Conservation (phyloP, 1,140 invertebrate species). For the Calliopsis andreniformis region DNA sequence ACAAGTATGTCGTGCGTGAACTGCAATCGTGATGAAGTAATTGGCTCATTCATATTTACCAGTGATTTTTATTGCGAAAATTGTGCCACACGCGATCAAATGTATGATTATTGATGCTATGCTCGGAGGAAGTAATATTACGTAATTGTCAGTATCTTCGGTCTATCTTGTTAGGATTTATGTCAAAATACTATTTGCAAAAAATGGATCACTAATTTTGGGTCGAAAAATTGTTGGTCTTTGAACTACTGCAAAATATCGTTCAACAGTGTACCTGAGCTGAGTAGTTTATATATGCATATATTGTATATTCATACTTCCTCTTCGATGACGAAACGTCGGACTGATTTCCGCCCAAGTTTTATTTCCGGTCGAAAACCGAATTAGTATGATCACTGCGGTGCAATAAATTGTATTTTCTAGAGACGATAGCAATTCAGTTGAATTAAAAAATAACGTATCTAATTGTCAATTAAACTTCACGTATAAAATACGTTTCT, state of each 20-base stretch:
- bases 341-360: slow-evolving; percentile 39
- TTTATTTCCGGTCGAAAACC: slow-evolving; percentile 49
- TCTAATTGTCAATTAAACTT: neutral
- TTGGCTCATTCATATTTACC: slow-evolving; percentile 60
- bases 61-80: slow-evolving; percentile 54
- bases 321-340: slow-evolving; percentile 38
- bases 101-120: neutral
- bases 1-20: slow-evolving; percentile 66
- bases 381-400: slow-evolving; percentile 24
- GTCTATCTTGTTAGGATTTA: too few relatives aligned
- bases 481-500: slow-evolving; percentile 19
- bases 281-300: too few relatives aligned
- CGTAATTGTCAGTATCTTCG: too few relatives aligned
- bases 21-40: slow-evolving; percentile 64
- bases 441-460: too few relatives aligned
- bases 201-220: too few relatives aligned
- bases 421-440: too few relatives aligned
- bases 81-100: slow-evolving; percentile 44
- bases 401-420: slow-evolving; percentile 1
- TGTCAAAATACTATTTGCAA: too few relatives aligned
- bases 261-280: too few relatives aligned
- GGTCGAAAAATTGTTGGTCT: too few relatives aligned
- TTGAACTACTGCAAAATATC: too few relatives aligned
- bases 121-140: neutral
- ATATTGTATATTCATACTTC: slow-evolving; percentile 34